Conservation (phyloP, 2,888 invertebrate genomes). For the Tetropium fuscum region DNA sequence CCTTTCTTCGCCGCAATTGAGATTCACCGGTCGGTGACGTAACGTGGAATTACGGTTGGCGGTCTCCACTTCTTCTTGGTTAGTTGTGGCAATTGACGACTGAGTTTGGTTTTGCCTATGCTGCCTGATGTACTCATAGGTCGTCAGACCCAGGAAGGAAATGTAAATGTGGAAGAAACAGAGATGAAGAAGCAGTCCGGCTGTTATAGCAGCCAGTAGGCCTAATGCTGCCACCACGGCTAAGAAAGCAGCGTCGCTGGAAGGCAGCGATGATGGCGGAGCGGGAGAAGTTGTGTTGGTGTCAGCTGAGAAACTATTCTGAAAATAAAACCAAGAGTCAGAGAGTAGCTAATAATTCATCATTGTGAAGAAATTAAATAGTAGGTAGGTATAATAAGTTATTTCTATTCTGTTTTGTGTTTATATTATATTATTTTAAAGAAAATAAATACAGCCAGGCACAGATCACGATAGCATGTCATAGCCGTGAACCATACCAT, state of each 20-base stretch:
- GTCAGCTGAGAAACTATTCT: constrained; percentile 31
- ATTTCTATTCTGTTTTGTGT: too few relatives aligned
- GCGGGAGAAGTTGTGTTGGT: constrained; percentile 47
- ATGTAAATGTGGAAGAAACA: constrained; percentile 92
- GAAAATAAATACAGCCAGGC: too few relatives aligned
- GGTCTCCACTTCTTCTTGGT: constrained; percentile 49
- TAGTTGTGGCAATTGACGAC: constrained; percentile 30
- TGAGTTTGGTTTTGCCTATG: constrained; percentile 65
- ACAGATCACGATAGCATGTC: too few relatives aligned
- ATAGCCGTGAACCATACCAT: too few relatives aligned
- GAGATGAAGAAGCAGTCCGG: constrained; percentile 83
- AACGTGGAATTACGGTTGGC: constrained; percentile 39
- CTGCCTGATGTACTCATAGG: constrained; percentile 86
- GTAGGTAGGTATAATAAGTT: too few relatives aligned
- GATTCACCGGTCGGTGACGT: constrained; percentile 41
- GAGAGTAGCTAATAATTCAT: too few relatives aligned
- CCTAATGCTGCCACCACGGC: constrained; percentile 74
- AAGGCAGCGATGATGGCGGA: constrained; percentile 58
- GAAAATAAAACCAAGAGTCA: constrained; percentile 17
- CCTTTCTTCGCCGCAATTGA: constrained; percentile 43
- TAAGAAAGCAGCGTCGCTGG: constrained; percentile 72
- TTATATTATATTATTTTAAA: too few relatives aligned
- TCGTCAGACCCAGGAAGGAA: constrained; percentile 85
- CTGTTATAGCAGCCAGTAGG: constrained; percentile 79
- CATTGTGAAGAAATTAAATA: too few relatives aligned